Evolutionary conservation across 92 coral and sea anemone genomes (phyloP).

Genomic region (Siderastrea siderea): DNA sequence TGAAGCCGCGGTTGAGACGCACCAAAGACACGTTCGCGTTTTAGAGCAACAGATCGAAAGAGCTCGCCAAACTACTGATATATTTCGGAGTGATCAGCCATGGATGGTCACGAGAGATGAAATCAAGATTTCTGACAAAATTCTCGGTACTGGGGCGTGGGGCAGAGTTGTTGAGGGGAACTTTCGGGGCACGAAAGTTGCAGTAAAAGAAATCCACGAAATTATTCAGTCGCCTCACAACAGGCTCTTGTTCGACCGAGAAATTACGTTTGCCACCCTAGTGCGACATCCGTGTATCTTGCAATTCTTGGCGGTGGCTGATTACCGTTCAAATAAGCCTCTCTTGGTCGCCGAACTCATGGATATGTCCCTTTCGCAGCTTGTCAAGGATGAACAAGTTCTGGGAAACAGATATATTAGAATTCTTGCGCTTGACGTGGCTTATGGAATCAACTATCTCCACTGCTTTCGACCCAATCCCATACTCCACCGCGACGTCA

Average conservation of each 20-base stretch:
- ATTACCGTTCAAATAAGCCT: conserved; percentile 74
- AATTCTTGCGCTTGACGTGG: conserved; percentile 81
- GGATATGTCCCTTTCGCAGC: conserved; percentile 87
- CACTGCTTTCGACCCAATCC: conserved; percentile 89
- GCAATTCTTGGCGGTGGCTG: conserved; percentile 87
- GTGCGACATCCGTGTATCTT: conserved; percentile 87
- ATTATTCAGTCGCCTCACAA: conserved; percentile 86
- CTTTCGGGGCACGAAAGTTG: conserved; percentile 86
- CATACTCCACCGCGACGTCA: conserved; percentile 93
- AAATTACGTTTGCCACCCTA: conserved; percentile 83
- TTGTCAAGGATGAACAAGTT: conserved; percentile 59
- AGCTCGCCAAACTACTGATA: conserved; percentile 68
- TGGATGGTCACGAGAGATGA: conserved; percentile 85
- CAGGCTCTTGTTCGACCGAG: conserved; percentile 77
- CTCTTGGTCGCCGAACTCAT: conserved; percentile 80
- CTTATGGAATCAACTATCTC: conserved; percentile 84
- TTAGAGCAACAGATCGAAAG: conserved; percentile 76
- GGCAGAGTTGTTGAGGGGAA: conserved; percentile 87
- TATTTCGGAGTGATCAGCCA: conserved; percentile 80
- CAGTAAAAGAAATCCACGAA: conserved; percentile 90
- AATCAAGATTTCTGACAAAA: conserved; percentile 69
- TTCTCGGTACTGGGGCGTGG: conserved; percentile 94
- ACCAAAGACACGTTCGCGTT: conserved; percentile 70
- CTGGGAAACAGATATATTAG: conserved; percentile 71
- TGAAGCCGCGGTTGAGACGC: conserved; percentile 58